Evolutionary conservation across 2,888 invertebrate species (phyloP), one percentile per base, ranked within the genome.

Genomic region (Microplitis manilae): DNA sequence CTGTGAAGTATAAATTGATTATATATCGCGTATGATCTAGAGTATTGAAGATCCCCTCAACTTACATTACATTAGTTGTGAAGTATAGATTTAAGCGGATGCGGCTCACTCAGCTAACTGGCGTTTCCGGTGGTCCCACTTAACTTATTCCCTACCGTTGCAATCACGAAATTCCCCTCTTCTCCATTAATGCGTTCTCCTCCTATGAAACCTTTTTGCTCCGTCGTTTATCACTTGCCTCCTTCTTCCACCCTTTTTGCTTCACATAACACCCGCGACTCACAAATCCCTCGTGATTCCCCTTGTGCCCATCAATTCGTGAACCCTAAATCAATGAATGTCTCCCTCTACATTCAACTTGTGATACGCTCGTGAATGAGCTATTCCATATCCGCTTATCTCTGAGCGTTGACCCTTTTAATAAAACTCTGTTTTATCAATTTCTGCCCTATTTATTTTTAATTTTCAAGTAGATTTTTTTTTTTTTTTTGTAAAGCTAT

Each of bases 101-200:
- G 85, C 86, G 84, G 84, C 83, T 84, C 85, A 86, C 85, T 86
- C 84, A 84, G 83, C 87, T 86, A 87, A 87, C 87, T 86, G 86
- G 86, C 87, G 83, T 87, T 87, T 86, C 87, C 87, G 87, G 86
- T 87, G 85, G 84, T 82, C 83, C 83, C 84, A 83, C 85, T 85
- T 81, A 80, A 79, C 72, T 64, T 61, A 61, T 79, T 75, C 77
- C 75, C 74, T 68, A 67, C 65, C 76, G 73, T 70, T 77, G 73
- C 68, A 61, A 78, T 64, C 30, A 39, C 62, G 68, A 67, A 67
- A 77, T 75, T 68, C 77, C 79, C 76, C 69, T 67, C 69, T 67
- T 4, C 30, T 30, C 73, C 68, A 62, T 59, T 59, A 64, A 64
- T 17, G 41, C 68, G 41, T 61, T 13, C 30, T 60, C 67, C 67